Evolutionary conservation across 2,888 invertebrate species (phyloP).

Genomic region (Oasisia sp.): DNA sequence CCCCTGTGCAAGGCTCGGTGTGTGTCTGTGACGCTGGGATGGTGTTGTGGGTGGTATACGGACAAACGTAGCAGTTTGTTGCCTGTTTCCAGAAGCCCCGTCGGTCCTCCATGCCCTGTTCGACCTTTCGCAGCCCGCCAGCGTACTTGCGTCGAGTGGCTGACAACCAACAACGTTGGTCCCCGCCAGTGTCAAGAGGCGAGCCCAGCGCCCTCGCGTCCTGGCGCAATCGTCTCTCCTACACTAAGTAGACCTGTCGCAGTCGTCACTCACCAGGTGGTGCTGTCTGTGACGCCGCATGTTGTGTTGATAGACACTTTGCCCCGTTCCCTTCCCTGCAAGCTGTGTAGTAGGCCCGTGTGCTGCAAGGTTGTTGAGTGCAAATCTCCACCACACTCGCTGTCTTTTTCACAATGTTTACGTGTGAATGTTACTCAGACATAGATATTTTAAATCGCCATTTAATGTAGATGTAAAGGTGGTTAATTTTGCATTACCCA

Average conservation of each 20-base stretch:
- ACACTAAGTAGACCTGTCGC: background rate
- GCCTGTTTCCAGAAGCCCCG: constrained; percentile 1
- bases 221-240: background rate
- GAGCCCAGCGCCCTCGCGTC: background rate
- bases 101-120: background rate
- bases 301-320: background rate
- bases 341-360: background rate
- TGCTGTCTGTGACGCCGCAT: background rate
- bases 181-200: background rate
- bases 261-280: background rate
- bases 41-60: background rate
- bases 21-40: background rate
- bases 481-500: background rate
- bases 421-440: background rate
- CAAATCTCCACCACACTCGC: too few relatives aligned
- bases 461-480: background rate
- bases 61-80: background rate
- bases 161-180: constrained; percentile 9
- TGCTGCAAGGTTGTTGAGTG: background rate
- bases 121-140: background rate
- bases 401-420: background rate
- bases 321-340: background rate
- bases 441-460: background rate
- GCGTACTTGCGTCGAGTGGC: background rate
- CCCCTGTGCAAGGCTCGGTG: background rate